These are phyloP conservation scores for Rhinopomastus cyanomelas DNA, from an alignment of 2,113 vertebrate species.

Conservation along the genomic window DNA sequence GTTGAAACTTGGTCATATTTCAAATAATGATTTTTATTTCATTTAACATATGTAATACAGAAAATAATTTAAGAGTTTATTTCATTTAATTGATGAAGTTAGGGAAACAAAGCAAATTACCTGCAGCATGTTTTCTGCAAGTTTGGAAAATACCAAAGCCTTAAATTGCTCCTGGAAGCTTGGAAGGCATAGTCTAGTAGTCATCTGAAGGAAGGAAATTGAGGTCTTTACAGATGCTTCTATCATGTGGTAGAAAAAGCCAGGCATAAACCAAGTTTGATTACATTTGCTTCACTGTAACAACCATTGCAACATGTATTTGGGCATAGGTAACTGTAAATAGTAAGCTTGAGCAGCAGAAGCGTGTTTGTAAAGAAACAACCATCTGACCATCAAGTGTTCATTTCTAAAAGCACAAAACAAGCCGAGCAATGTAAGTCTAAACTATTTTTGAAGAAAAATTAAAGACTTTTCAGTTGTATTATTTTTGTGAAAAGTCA, in stretches of 20 bases:
- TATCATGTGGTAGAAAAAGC: neutral
- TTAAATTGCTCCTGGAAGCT: constrained; percentile 61
- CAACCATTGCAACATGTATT: constrained; percentile 23
- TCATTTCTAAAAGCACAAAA: neutral
- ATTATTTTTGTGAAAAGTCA: neutral
- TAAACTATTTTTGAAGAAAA: neutral
- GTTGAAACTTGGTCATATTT: constrained; percentile 37
- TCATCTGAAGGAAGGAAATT: constrained; percentile 19
- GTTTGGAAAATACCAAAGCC: constrained; percentile 50
- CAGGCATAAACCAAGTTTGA: constrained; percentile 62
- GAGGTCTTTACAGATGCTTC: constrained; percentile 20
- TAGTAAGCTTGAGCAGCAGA: neutral
- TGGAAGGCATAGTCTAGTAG: constrained; percentile 60
- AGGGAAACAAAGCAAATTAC: constrained; percentile 45
- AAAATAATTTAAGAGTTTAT: constrained; percentile 1
- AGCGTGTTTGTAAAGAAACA: neutral
- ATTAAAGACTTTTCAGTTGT: neutral
- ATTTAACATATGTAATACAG: neutral
- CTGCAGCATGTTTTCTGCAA: constrained; percentile 50
- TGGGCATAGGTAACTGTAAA: neutral
- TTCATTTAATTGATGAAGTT: neutral
- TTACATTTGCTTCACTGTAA: constrained; percentile 30
- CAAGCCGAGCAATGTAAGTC: neutral
- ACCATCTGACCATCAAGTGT: neutral
- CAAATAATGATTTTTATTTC: constrained; percentile 23